Base-by-base conservation (phyloP, 37 sponge, comb jelly and placozoan species). In the Eunapius fragilis region DNA sequence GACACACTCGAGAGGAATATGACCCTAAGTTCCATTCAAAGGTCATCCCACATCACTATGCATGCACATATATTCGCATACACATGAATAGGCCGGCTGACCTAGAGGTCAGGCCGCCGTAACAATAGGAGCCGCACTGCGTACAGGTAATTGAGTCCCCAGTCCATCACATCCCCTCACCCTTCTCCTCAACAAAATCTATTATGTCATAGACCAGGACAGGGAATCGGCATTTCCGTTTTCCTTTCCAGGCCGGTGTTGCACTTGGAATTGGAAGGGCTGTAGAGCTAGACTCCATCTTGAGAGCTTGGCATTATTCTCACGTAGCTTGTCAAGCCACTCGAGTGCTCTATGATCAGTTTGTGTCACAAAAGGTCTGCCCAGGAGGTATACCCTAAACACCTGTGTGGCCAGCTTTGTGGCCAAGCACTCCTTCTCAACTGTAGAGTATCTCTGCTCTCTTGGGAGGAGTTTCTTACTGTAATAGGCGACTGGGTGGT, bases 191-290 rank as follows among this genome's bases (percentile, higher is more conserved):
- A 41, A 41, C 41, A 41, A 41, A 41, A 41, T 33, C 69, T 68
- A 80, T 80, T 80, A 13, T 27, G 30, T 67, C 58, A 27, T 32
- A 68, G 31, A 33, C 70, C 67, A 13, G 48, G 87, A 86, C 24
- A 86, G 87, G n/a, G 70, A 72, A 35, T 86, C 87, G 13, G 87
- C 87, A 47, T 86, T 86, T 7, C 48, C 74, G 45, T 85, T 85
- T 11, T 58, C 78, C 25, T 72, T 85, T 27, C 87, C 80, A 22
- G 48, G 23, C 23, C 80, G 73, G 70, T 86, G 36, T 27, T 25
- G 24, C 6, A 86, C 87, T 38, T 27, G 9, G n/a, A 73, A 86
- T 25, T 79, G 45, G 73, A 49, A 86, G 0, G 80, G 87, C 58
- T 86, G 87, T 26, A 86, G 74, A 35, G 87, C 80, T 30, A 86